Conservation (phyloP, 53 echinoderm and acorn worm species). For the Luidia sarsii region DNA sequence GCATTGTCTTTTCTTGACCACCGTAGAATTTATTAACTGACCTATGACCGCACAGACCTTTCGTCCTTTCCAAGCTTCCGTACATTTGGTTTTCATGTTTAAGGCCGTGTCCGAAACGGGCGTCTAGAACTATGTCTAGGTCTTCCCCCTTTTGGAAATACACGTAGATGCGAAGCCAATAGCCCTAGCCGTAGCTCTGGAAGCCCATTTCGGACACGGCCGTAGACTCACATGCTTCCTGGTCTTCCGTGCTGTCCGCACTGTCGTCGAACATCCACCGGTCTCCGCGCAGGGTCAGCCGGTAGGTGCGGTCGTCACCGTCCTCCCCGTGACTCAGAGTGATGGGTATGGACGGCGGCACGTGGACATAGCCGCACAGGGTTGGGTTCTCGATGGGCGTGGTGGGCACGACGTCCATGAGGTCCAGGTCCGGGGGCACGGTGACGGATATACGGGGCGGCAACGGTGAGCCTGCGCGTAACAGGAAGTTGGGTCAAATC, state of each 20-base stretch:
- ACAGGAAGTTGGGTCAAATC: too few species aligned
- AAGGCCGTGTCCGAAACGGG: too few species aligned
- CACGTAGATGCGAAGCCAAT: too few species aligned
- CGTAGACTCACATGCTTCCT: conserved; percentile 1
- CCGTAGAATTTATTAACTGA: too few species aligned
- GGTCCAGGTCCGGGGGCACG: conserved; percentile 16
- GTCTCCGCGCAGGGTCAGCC: conserved; percentile 8
- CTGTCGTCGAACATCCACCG: conserved; percentile 14
- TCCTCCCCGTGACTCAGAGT: conserved; percentile 10
- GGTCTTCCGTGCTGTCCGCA: not conserved
- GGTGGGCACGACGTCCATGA: conserved; percentile 32
- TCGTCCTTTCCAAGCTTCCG: too few species aligned
- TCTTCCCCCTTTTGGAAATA: too few species aligned
- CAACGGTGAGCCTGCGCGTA: not conserved
- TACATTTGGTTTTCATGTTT: not conserved
- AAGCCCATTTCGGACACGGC: too few species aligned
- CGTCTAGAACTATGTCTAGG: too few species aligned
- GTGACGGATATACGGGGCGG: conserved; percentile 40
- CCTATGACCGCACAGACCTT: too few species aligned
- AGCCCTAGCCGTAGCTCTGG: too few species aligned
- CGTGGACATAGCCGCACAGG: conserved; percentile 22
- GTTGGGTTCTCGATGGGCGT: conserved; percentile 40
- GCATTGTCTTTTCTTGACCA: too few species aligned
- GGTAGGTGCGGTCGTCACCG: not conserved
- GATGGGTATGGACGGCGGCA: conserved; percentile 18